Evolutionary conservation across 2,888 invertebrate species (phyloP).

Genomic region (Lypha dubia): DNA sequence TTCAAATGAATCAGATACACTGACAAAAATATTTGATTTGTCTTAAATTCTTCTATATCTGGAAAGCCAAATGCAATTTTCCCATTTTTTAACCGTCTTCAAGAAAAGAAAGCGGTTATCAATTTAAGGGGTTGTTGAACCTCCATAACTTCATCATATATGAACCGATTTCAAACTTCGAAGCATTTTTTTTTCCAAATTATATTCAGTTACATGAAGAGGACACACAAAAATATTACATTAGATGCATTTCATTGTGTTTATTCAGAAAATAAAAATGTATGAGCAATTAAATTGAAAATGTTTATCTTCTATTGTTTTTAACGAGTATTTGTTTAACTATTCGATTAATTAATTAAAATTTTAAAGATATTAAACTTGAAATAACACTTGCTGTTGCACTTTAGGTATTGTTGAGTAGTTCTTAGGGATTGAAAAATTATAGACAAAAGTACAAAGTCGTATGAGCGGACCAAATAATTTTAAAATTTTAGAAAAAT

Average conservation of each 20-base stretch:
- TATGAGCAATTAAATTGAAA: neutral
- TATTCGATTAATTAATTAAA: neutral
- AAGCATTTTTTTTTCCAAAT: neutral
- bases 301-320: neutral
- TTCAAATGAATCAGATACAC: slow-evolving; percentile 47
- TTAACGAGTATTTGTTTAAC: neutral
- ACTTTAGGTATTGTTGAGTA: neutral
- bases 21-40: neutral
- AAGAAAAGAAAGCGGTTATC: too few species aligned
- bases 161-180: too few species aligned
- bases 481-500: too few species aligned
- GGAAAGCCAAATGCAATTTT: neutral
- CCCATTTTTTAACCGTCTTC: too few species aligned
- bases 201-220: neutral
- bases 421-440: neutral
- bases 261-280: neutral
- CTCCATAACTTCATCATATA: too few species aligned
- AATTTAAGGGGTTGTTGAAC: too few species aligned
- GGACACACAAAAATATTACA: neutral
- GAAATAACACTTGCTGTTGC: neutral
- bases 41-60: neutral
- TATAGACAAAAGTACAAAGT: neutral
- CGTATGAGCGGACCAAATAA: too few species aligned
- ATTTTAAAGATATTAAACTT: neutral
- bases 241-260: neutral